Evolutionary conservation across 92 coral and sea anemone genomes (phyloP), one percentile per base, ranked within the genome.

Genomic region (Paragorgia papillata): DNA sequence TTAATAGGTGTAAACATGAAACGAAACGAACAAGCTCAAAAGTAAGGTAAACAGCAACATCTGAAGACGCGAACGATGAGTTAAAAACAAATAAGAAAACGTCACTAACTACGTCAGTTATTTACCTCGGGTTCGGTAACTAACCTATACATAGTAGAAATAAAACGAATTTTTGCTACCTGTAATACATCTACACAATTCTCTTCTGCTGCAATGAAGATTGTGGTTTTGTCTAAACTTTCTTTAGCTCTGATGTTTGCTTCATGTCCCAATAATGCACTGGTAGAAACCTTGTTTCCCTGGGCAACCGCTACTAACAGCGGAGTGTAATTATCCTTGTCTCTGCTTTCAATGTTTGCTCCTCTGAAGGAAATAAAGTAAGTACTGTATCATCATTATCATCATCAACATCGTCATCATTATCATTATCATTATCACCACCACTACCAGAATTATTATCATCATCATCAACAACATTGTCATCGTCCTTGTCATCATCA

Each of bases 271-370:
- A 94, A 80, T 26, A 94, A 81, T 12, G 79, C 75, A 26, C 60
- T 46, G 14, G 89, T 85, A 14, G 89, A 63, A 17, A 13, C 70
- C 30, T 82, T 79, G 66, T 93, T 92, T 2, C 97, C 97, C 31
- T 89, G 86, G 22, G 82, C 64, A 25, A 90, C 89, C 18, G 97
- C 90, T 4, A 82, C 69, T 34, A 93, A 75, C 22, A 93, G 26
- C 12, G 97, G 94, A 9, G 97, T 93, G 60, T 77, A 88, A 75
- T 93, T 88, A 75, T 93, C 97, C 56, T 91, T 93, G 89, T 93
- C 97, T 35, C 83, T 70, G 34, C 94, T 86, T 51, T 93, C 97
- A 50, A 93, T 79, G 50, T 91, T 82, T 19, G 97, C 97, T 22
- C 96, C 93, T 69, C 97, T 92, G 79, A 27, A 82, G 49, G 18